A percentile compares a stretch with the other conserved stretches of the same genome.
Evolutionary conservation across 2,888 invertebrate species (phyloP).

Genomic region (Aricia artaxerxes): DNA sequence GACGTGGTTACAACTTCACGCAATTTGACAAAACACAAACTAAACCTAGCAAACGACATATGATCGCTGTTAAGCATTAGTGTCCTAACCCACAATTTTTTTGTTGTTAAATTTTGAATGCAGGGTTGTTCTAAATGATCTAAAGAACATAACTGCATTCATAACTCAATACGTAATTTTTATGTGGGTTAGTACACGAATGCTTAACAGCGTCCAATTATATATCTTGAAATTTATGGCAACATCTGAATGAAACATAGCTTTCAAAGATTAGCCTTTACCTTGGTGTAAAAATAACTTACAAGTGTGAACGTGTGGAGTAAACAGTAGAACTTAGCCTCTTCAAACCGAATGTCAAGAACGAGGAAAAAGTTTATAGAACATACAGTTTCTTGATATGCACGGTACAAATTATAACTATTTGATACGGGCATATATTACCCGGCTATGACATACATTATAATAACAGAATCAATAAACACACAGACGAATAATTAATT

Average conservation of each 20-base stretch:
- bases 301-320: conserved; percentile 13
- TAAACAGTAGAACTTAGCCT: conserved; percentile 14
- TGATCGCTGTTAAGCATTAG: no score
- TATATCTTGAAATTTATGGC: not conserved
- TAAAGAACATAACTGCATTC: no score
- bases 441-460: no score
- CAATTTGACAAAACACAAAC: not conserved
- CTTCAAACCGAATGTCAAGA: conserved; percentile 21
- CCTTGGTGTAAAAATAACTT: conserved; percentile 8
- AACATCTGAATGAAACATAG: not conserved
- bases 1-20: no score
- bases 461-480: no score
- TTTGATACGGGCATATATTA: no score
- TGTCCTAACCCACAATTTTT: no score
- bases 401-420: not conserved
- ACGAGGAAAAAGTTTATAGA: not conserved
- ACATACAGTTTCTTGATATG: not conserved
- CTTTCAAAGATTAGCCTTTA: not conserved
- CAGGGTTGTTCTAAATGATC: no score
- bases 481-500: no score
- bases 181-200: no score
- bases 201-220: not conserved
- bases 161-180: no score
- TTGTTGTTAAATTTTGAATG: no score
- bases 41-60: not conserved